These are phyloP conservation scores for Apotomis betuletana DNA, from an alignment of 2,888 invertebrate genomes.

Conservation along the genomic window DNA sequence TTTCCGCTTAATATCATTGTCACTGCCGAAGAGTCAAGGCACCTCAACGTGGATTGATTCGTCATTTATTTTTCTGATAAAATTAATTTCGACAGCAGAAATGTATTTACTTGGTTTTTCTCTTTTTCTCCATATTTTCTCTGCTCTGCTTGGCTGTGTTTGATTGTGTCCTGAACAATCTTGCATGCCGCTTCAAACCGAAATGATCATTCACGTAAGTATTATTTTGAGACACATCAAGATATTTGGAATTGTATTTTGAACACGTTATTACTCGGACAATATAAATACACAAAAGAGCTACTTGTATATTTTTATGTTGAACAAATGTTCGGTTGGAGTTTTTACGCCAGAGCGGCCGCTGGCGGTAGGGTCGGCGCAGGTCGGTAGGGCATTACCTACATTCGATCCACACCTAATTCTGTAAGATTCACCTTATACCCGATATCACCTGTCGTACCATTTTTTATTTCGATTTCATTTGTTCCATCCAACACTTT, in stretches of 20 bases:
- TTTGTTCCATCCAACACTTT: slow-evolving; percentile 79
- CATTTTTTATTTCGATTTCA: slow-evolving; percentile 63
- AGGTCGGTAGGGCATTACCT: slow-evolving; percentile 52
- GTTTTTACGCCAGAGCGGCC: slow-evolving; percentile 23
- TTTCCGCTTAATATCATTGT: slow-evolving; percentile 39
- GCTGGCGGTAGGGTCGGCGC: slow-evolving; percentile 34
- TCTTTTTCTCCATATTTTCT: slow-evolving; percentile 90
- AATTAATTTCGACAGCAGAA: slow-evolving; percentile 82
- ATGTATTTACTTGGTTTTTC: slow-evolving; percentile 89
- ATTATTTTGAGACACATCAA: slow-evolving; percentile 85
- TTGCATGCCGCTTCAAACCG: slow-evolving; percentile 90
- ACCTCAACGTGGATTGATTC: slow-evolving; percentile 77
- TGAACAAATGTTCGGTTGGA: slow-evolving; percentile 29
- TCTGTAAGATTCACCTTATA: slow-evolving; percentile 61
- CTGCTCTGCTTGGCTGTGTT: slow-evolving; percentile 93
- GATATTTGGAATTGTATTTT: slow-evolving; percentile 54
- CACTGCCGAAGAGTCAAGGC: slow-evolving; percentile 68
- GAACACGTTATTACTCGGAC: slow-evolving; percentile 44
- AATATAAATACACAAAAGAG: slow-evolving; percentile 43
- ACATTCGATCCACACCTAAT: slow-evolving; percentile 49
- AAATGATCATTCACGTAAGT: slow-evolving; percentile 90
- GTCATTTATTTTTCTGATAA: slow-evolving; percentile 80
- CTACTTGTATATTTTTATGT: slow-evolving; percentile 32
- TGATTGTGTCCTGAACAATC: slow-evolving; percentile 91
- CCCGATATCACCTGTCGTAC: slow-evolving; percentile 73